Base-by-base conservation (phyloP, 2,113 vertebrate genomes). In the Alces alces region DNA sequence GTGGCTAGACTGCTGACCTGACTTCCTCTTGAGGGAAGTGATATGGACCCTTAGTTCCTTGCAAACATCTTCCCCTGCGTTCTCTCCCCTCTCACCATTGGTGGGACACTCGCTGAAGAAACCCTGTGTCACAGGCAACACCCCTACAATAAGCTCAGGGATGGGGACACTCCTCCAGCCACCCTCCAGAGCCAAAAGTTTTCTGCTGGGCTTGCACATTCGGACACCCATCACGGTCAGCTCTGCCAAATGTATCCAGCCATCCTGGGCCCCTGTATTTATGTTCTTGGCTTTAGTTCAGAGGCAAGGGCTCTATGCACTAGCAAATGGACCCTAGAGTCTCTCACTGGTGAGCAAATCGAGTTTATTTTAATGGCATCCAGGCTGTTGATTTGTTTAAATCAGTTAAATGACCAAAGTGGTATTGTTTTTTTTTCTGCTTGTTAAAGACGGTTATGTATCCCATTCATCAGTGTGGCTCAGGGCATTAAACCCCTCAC, bases 341-440 rank as follows among this genome's bases (percentile, higher is more conserved):
- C 78, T 93, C 93, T 84, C 94, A 14, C 89, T 89, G 89, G 70
- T 27, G 93, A 98, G 94, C 91, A 95, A 97, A 95, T 91, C 94
- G 89, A 96, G 95, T 95, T 98, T 93, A 86, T 95, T 94, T 92
- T 95, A 97, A 97, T 93, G 97, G 97, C 47, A 89, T 93, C 91
- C 97, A 87, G 95, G 86, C 95, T 97, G 97, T 97, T 97, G 95
- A 95, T 96, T 96, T 97, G 96, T 90, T 96, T 97, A 97, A 97
- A 94, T 95, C 61, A 89, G 93, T 92, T 96, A 97, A 97, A 94
- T 90, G 95, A 93, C 94, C 91, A 33, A 90, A 97, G 94, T 45
- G 79, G 94, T 36, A 79, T 80, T 96, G 87, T 95, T 93, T 96
- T 73, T 70, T 76, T 90, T 92, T 58, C 95, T 97, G 95, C 93